Conservation (phyloP, 2,113 vertebrate genomes). For the Tragelaphus scriptus region DNA sequence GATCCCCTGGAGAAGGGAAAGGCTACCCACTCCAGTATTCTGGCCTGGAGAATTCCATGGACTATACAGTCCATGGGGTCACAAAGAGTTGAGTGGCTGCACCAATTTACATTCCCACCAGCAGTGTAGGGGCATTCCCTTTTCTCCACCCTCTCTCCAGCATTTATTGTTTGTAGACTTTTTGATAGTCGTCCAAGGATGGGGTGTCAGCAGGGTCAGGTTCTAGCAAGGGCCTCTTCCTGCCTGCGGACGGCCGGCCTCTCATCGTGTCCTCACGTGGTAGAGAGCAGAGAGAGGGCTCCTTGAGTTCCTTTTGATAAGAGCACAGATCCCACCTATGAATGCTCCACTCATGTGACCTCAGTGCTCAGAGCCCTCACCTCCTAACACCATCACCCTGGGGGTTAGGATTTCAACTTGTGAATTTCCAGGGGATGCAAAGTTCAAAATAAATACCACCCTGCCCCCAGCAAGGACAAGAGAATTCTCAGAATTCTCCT, state of each 20-base stretch:
- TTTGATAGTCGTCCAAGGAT: not conserved
- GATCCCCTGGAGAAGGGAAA: no score
- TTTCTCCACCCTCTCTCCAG: not conserved
- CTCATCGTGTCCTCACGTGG: rapidly evolving
- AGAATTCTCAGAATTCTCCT: not conserved
- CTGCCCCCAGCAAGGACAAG: not conserved
- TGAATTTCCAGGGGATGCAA: not conserved
- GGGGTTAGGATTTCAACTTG: not conserved
- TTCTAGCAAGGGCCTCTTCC: not conserved
- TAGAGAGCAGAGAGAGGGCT: not conserved
- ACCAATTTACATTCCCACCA: not conserved
- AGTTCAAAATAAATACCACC: not conserved
- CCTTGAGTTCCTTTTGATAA: not conserved
- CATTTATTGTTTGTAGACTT: not conserved
- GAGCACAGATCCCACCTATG: not conserved
- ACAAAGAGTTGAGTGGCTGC: not conserved
- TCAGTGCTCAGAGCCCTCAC: not conserved
- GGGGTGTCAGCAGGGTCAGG: not conserved
- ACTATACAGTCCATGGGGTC: no score
- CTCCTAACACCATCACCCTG: not conserved
- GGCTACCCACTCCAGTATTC: no score
- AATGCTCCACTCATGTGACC: not conserved
- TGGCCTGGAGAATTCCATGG: no score
- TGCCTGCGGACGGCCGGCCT: rapidly evolving
- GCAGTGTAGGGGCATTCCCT: not conserved